phyloP scores from a whole-genome alignment of 1,140 invertebrate genomes.

The Panagrolaimus sp. region DNA sequence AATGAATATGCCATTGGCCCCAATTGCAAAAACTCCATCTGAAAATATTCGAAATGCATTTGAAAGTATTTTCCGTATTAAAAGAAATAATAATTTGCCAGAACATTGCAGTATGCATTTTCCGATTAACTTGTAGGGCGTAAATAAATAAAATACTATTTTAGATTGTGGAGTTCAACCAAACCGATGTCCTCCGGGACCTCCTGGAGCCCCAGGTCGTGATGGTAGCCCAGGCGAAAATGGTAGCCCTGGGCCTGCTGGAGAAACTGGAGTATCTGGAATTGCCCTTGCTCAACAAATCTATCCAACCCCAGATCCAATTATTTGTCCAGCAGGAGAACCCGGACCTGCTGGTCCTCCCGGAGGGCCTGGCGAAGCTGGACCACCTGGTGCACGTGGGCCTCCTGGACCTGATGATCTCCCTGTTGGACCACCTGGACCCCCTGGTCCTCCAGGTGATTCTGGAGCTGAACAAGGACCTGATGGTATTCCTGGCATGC shows the following conservation, averaged over 20 bases:
- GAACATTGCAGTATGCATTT: conserved; percentile 11
- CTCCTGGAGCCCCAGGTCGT: conserved; percentile 15
- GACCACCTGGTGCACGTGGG: conserved; percentile 1
- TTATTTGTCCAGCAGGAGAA: conserved; percentile 13
- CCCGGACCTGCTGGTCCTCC: conserved; percentile 24
- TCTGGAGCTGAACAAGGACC: conserved; percentile 17
- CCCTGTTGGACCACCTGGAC: conserved; percentile 11
- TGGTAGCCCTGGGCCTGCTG: conserved; percentile 19
- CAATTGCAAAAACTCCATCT: neutral
- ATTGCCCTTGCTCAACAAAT: neutral
- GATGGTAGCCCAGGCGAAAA: conserved; percentile 16
- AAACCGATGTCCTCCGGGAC: conserved; percentile 25
- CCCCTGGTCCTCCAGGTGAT: conserved; percentile 15
- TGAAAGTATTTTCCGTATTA: conserved; percentile 19
- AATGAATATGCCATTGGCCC: conserved; percentile 19
- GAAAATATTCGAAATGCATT: conserved; percentile 1
- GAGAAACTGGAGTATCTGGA: conserved; percentile 20
- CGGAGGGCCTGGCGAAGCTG: conserved; percentile 17
- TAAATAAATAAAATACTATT: too few species aligned
- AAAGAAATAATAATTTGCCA: conserved; percentile 3
- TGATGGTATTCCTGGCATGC: conserved; percentile 21
- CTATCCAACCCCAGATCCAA: conserved; percentile 3
- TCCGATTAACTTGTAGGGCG: too few species aligned
- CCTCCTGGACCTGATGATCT: neutral
- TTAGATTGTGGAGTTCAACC: conserved; percentile 14